Conservation (phyloP, 2,113 vertebrate genomes). For the Camelus bactrianus region DNA sequence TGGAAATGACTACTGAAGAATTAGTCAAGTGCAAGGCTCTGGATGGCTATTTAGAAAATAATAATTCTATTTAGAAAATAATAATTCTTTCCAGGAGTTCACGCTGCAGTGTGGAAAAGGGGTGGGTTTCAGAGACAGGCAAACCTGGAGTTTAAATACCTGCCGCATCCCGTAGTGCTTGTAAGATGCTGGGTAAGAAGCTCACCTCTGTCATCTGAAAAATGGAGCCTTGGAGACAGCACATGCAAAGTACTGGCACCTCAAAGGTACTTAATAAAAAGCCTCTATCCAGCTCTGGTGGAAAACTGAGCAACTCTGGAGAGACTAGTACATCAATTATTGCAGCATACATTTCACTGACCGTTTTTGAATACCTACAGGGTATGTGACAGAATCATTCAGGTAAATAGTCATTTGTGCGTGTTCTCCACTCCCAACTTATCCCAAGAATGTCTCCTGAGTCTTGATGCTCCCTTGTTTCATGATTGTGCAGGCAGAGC, state of each 20-base stretch:
- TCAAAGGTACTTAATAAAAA: neutral
- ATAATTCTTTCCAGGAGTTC: neutral
- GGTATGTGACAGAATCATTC: no score
- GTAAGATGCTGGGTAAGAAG: neutral
- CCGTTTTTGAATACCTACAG: neutral
- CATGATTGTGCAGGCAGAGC: neutral
- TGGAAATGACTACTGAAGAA: neutral
- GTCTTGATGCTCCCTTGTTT: neutral
- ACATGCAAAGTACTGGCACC: fast-evolving
- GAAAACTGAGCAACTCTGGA: neutral
- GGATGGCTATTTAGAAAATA: neutral
- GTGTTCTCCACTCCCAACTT: neutral
- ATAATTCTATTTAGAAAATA: neutral
- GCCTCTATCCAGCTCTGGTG: neutral
- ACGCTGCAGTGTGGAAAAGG: neutral
- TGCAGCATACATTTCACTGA: neutral
- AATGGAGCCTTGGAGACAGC: neutral
- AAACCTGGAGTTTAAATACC: neutral
- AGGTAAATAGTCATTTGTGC: neutral
- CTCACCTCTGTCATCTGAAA: neutral
- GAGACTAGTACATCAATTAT: neutral
- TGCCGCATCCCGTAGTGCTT: neutral
- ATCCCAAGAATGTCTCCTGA: neutral
- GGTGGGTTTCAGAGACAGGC: neutral
- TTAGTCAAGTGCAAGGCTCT: neutral